A percentile compares a stretch with the other conserved stretches of the same genome.
phyloP scores from a whole-genome alignment of 2,888 invertebrate genomes.

The Perizoma flavofasciatum region DNA sequence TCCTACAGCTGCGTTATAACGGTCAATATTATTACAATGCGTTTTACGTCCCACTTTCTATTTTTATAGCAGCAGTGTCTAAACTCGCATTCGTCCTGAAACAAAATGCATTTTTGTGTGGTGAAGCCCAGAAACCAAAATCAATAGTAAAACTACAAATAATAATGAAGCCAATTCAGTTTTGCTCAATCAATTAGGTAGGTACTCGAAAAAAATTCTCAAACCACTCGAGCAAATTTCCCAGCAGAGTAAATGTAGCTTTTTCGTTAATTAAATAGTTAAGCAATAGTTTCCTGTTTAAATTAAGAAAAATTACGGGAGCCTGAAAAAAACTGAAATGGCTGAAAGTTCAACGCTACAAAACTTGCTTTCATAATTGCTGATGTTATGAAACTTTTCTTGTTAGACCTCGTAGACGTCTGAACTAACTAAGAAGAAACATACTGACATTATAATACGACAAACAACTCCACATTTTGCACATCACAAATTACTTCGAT shows the following conservation, averaged over 20 bases:
- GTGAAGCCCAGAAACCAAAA: background rate
- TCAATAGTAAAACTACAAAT: no score
- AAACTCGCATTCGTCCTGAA: no score
- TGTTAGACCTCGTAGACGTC: conserved; percentile 52
- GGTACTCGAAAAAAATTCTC: background rate
- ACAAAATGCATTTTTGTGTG: no score
- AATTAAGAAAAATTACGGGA: conserved; percentile 20
- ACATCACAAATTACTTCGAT: no score
- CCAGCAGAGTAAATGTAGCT: conserved; percentile 17
- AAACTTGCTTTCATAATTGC: conserved; percentile 69
- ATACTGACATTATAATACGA: no score
- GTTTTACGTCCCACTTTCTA: no score
- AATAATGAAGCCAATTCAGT: background rate
- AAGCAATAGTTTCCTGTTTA: no score
- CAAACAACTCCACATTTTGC: no score
- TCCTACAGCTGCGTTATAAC: no score
- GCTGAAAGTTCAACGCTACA: conserved; percentile 47
- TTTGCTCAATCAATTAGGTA: background rate
- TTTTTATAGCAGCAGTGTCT: no score
- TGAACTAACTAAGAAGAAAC: no score
- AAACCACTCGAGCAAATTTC: conserved; percentile 1
- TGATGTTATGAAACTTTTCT: conserved; percentile 65
- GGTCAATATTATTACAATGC: no score
- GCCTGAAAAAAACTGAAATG: conserved; percentile 37
- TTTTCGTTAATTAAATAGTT: conserved; percentile 22